Evolutionary conservation across 2,888 invertebrate species (phyloP), one percentile per base, ranked within the genome.

Genomic region (Ferdinandea cuprea): DNA sequence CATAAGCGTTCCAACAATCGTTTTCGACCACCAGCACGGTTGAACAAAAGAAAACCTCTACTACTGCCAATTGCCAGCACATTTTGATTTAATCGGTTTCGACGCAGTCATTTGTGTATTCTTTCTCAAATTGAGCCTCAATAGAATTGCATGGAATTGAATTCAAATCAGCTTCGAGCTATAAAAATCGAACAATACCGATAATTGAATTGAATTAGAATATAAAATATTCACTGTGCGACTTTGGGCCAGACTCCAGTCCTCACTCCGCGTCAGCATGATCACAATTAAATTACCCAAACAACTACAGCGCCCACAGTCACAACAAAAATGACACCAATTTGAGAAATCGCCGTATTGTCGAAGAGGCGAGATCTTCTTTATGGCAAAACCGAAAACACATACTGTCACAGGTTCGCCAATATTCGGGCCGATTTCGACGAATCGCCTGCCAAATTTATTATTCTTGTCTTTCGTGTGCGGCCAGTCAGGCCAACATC

Each of bases 201-300:
- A 78, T 68, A 54, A 63, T n/a, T n/a, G 15, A 56, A 78, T 72
- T 50, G 66, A 78, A 78, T 78, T 68, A 72, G 78, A 83, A 83
- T 78, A 56, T 78, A 17, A 78, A 63, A 68, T 72, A 78, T 78
- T 78, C 83, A 56, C 52, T 44, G 48, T 54, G 48, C 50, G 68
- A 83, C 61, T 68, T 35, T 71, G 72, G 32, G 72, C 61, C 83
- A 83, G 78, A 78, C 78, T 72, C 19, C 48, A 37, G 37, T 28
- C 37, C 30, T 68, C 59, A 11, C 58, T 46, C 35, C 25, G 42
- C 68, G 48, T 19, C 35, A 63, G 54, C 50, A 77, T 83, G 83
- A 78, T 52, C 83, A 83, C 72, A 83, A 83, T 83, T 83, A 83
- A 83, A 83, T 83, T 83, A 73, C 83, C 68, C 78, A 73, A 76